Evolutionary conservation across 2,888 invertebrate genomes (phyloP), one percentile per base, ranked within the genome.

Genomic region (Phyto melanocephala): DNA sequence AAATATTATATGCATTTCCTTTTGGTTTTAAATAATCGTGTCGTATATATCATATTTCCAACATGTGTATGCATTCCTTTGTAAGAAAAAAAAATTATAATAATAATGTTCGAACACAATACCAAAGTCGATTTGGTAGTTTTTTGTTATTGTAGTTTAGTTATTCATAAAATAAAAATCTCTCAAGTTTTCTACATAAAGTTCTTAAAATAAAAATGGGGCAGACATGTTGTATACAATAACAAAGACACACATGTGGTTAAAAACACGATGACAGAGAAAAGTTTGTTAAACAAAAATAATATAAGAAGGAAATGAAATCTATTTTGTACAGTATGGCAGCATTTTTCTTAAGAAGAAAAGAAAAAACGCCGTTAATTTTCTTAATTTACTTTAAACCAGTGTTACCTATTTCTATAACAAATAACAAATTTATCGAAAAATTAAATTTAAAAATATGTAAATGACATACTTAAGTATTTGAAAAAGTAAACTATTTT

Each of bases 21-120:
- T 81, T 82, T 79, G 65, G 82, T 82, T 79, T 81, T 71, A 79
- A 82, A 82, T 75, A 79, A 82, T 82, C 82, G 79, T 82, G 82
- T 79, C 82, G 82, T 82, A n/a, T 47, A 56, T 68, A 82, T 82
- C 79, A 82, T 79, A 71, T 82, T 82, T 65, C 82, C 74, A 79
- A 68, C 78, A 79, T 28, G 20, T 47, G 24, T 60, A 67, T 65
- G 65, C 75, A 80, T 76, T 65, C 70, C 56, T 76, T 65, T 65
- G 75, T 40, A 52, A 3, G 6, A 5, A 42, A 24, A 17, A n/a
- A n/a, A 70, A 22, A 60, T 13, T 40, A 33, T 50, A 47, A 56
- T 52, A 58, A 62, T 42, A 54, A 15, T 37, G 52, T 72, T 72
- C 45, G 24, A 80, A 75, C 24, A 40, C 13, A 20, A 28, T 17